Conservation (phyloP, 2,113 vertebrate species). For the Sakesphorus luctuosus region DNA sequence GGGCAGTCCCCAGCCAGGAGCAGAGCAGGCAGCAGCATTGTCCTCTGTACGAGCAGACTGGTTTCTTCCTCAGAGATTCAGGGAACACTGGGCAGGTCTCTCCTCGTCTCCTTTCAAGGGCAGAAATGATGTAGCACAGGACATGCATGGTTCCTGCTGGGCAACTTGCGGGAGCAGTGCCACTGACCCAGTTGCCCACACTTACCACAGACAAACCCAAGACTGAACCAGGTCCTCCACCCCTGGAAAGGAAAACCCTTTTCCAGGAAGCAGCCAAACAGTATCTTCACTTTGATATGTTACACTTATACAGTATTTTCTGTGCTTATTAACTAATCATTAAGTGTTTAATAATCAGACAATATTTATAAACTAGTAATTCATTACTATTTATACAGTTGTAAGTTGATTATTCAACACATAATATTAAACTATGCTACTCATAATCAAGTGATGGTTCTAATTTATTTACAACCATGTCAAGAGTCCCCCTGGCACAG, state of each 20-base stretch:
- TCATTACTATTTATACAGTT: background rate
- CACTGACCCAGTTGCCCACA: background rate
- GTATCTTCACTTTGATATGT: background rate
- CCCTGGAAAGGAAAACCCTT: background rate
- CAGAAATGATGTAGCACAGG: background rate
- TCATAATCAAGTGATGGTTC: background rate
- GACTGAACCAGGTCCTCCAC: background rate
- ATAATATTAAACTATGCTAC: background rate
- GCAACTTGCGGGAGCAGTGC: background rate
- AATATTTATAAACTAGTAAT: background rate
- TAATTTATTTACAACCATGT: background rate
- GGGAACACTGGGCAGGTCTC: background rate
- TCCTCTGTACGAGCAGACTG: background rate
- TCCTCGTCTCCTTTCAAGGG: background rate
- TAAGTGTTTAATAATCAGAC: background rate
- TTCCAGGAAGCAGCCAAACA: background rate
- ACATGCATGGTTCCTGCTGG: fast-evolving
- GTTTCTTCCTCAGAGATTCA: background rate
- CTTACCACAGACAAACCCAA: fast-evolving
- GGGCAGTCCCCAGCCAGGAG: background rate
- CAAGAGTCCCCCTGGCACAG: background rate
- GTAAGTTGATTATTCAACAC: background rate
- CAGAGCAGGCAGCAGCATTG: background rate
- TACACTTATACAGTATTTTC: background rate
- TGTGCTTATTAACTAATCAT: background rate